phyloP scores from a whole-genome alignment of 2,888 invertebrate genomes.

The Pseudococcus jackbeardsleyi region DNA sequence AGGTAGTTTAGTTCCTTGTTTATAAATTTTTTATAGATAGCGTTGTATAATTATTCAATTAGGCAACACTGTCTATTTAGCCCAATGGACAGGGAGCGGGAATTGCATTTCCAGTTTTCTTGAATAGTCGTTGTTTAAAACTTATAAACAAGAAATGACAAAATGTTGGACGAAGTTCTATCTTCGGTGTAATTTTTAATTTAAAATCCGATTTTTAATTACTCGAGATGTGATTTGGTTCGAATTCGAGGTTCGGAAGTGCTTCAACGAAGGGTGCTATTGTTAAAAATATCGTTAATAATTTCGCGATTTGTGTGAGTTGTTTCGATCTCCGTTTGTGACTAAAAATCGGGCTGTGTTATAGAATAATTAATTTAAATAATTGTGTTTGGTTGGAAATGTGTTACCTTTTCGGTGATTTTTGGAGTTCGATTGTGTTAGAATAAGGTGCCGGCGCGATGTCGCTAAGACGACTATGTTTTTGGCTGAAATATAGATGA shows the following conservation, averaged over 20 bases:
- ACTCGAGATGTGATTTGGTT: neutral
- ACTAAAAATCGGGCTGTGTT: conserved; percentile 21
- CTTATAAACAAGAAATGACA: conserved; percentile 45
- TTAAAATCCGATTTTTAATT: neutral
- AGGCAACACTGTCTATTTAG: conserved; percentile 53
- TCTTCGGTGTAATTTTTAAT: neutral
- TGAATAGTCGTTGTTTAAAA: conserved; percentile 55
- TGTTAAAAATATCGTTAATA: neutral
- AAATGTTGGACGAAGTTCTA: neutral
- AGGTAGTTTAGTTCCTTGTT: neutral
- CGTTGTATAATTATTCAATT: conserved; percentile 38
- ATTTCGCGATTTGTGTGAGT: neutral
- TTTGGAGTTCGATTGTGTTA: neutral
- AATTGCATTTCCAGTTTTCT: conserved; percentile 62
- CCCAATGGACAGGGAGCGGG: conserved; percentile 57
- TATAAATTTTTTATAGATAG: neutral
- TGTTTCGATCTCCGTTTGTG: neutral
- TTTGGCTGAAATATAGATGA: neutral
- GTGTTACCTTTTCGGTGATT: neutral
- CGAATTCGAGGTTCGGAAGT: neutral
- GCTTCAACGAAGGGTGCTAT: conserved; percentile 19
- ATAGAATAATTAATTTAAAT: neutral
- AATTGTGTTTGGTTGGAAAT: neutral
- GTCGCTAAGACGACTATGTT: neutral
- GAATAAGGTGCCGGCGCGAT: conserved; percentile 2